These are phyloP conservation scores for Aldabrachelys gigantea DNA, from an alignment of 2,113 vertebrate genomes.

Conservation along the genomic window DNA sequence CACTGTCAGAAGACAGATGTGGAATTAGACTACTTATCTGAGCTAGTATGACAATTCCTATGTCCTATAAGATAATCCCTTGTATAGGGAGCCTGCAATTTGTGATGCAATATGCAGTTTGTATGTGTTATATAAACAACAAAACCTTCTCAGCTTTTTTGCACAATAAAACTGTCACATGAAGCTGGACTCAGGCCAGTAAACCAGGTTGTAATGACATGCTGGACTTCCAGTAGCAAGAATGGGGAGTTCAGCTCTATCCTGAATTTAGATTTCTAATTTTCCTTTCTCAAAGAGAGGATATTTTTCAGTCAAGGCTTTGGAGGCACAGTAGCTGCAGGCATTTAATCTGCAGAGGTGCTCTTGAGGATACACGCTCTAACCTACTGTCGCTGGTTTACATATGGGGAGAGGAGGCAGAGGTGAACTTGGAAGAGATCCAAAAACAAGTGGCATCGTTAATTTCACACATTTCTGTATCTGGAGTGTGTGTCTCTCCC, in stretches of 20 bases:
- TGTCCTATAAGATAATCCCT: accelerated
- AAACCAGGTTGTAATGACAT: conserved; percentile 58
- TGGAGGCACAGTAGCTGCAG: conserved; percentile 51
- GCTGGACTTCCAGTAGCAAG: conserved; percentile 13
- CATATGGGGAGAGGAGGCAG: conserved; percentile 61
- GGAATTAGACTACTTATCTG: neutral
- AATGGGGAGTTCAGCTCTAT: conserved; percentile 55
- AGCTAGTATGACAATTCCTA: accelerated
- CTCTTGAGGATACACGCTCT: conserved; percentile 62
- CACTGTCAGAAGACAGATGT: neutral
- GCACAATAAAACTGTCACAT: conserved; percentile 12
- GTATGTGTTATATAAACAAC: neutral
- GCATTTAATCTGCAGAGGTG: conserved; percentile 75
- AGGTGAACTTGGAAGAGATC: conserved; percentile 45
- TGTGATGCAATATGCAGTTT: neutral
- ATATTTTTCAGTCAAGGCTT: conserved; percentile 64
- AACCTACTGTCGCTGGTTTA: conserved; percentile 51
- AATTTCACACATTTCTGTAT: conserved; percentile 71
- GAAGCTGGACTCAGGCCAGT: conserved; percentile 23
- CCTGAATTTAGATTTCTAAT: conserved; percentile 74
- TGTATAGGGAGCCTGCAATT: neutral
- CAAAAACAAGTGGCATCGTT: conserved; percentile 57
- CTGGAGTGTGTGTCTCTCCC: conserved; percentile 55
- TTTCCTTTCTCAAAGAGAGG: conserved; percentile 64
- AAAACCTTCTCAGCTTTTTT: neutral